Base-by-base conservation (phyloP, 2,888 invertebrate genomes). In the Drosophila incognita region DNA sequence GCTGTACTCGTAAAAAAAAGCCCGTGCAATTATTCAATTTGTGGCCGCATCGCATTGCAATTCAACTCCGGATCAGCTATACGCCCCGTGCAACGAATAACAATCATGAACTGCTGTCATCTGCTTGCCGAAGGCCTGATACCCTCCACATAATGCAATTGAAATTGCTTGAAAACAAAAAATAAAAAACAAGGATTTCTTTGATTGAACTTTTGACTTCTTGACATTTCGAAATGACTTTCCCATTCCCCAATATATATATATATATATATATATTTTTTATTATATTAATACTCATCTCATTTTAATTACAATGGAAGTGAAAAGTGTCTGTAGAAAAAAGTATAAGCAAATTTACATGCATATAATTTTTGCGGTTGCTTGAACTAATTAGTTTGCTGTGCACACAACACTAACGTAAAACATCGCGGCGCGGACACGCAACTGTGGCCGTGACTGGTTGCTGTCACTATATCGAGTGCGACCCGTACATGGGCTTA, bases 1-100 rank as follows among this genome's bases (percentile, higher is more conserved):
- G 71, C 66, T 54, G 66, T 61, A 56, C n/a, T 61, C 31, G 53
- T 69, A 42, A 29, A 46, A 62, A 67, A 72, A 69, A 68, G 52
- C 59, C 67, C 71, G 76, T 84, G 76, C 76, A 83, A 83, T 84
- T 83, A 83, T 83, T 84, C 79, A 82, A 84, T 83, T 84, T 83
- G 85, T 46, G 79, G 79, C 54, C 67, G 48, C 69, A 73, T 73
- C 74, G 51, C 69, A 64, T 40, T 49, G 65, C 65, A 74, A 61
- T 74, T 35, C 53, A 68, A 62, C 61, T 52, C 18, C 65, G 68
- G 63, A 70, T 69, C 74, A 67, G 65, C 49, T 69, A 69, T 74
- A 74, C 74, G 62, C 40, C 59, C 66, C 58, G 76, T 64, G 15
- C 35, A 48, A 21, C 49, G 48, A 40, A 48, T 33, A 27, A 21